Percentiles rank a stretch among this genome's conserved stretches.
Evolutionary conservation across 2,797 vertebrate genomes (phyloP).

Genomic region (Sebastes wilsoni): DNA sequence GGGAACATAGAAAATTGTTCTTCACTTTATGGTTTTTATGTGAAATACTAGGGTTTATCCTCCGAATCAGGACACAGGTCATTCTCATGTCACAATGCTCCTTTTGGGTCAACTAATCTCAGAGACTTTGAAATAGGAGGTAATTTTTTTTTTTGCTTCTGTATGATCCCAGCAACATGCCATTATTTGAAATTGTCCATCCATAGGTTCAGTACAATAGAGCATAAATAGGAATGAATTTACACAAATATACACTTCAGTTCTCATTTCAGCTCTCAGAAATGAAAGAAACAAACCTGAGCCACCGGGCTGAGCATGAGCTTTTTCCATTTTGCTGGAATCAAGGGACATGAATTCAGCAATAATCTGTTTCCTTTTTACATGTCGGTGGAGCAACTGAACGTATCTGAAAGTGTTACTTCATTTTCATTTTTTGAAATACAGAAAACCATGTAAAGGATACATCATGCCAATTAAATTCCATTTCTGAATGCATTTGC

Average conservation of each 20-base stretch:
- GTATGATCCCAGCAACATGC: conserved; percentile 48
- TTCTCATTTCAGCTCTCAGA: conserved; percentile 54
- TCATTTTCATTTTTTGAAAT: conserved; percentile 60
- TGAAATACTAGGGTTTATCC: conserved; percentile 22
- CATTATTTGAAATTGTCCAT: background rate
- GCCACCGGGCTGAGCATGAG: conserved; percentile 58
- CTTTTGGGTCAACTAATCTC: conserved; percentile 31
- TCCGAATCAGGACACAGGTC: conserved; percentile 16
- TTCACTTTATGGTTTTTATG: conserved; percentile 58
- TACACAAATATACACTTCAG: conserved; percentile 22
- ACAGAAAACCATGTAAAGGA: conserved; percentile 74
- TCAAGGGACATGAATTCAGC: conserved; percentile 78
- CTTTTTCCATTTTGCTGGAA: conserved; percentile 72
- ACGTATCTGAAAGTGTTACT: conserved; percentile 40
- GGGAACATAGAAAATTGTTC: conserved; percentile 24
- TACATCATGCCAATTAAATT: conserved; percentile 75
- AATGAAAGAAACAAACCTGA: conserved; percentile 34
- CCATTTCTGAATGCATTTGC: conserved; percentile 74
- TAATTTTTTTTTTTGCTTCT: conserved; percentile 41
- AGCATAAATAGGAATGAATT: conserved; percentile 45
- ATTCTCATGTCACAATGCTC: conserved; percentile 5
- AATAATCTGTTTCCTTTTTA: conserved; percentile 76
- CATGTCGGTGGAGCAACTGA: conserved; percentile 47
- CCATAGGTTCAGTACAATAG: conserved; percentile 32
- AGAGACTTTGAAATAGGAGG: conserved; percentile 33